phyloP scores from a whole-genome alignment of 2,888 invertebrate species.

The Rotaria socialis region DNA sequence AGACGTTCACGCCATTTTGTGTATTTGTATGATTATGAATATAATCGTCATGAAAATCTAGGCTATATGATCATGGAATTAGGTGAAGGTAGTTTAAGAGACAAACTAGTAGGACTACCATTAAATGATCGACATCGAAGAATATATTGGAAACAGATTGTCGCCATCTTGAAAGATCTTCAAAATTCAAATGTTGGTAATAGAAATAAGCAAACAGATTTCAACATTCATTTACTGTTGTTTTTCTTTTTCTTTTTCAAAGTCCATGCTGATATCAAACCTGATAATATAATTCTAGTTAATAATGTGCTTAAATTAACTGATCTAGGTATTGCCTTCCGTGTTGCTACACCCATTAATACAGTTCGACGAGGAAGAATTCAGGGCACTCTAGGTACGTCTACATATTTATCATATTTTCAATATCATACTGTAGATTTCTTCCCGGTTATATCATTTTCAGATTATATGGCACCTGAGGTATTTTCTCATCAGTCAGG shows the following conservation, averaged over 20 bases:
- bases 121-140: not conserved
- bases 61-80: constrained; percentile 9
- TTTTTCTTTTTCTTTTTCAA: not conserved
- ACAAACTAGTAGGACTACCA: not conserved
- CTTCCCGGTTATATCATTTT: not conserved
- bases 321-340: constrained; percentile 7
- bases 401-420: not conserved
- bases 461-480: not conserved
- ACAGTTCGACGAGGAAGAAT: no score
- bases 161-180: not conserved
- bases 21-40: not conserved
- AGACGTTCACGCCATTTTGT: not conserved
- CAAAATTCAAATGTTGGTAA: not conserved
- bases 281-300: not conserved
- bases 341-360: not conserved
- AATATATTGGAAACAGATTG: not conserved
- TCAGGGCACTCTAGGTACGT: not conserved
- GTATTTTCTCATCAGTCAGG: not conserved
- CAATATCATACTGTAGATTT: not conserved
- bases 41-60: not conserved
- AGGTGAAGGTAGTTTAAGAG: constrained; percentile 4
- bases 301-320: not conserved
- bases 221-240: not conserved
- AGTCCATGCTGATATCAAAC: constrained; percentile 31
- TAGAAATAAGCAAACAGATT: not conserved